These are phyloP conservation scores for Microcebus tavaratra DNA, from an alignment of 2,113 vertebrate genomes.

Conservation along the genomic window DNA sequence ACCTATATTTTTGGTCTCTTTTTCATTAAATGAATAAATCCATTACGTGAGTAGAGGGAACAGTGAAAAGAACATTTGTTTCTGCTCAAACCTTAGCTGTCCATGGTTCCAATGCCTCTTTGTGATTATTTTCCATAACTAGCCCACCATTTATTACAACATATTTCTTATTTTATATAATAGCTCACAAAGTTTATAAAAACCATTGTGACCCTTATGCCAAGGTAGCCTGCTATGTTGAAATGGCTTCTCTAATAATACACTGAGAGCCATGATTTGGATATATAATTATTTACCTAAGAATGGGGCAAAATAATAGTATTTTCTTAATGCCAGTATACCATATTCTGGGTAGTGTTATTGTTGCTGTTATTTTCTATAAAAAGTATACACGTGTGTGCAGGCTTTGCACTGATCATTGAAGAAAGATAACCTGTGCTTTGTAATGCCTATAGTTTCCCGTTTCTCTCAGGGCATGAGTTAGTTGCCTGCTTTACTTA, in stretches of 20 bases:
- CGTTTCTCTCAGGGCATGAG: constrained; percentile 33
- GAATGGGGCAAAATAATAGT: neutral
- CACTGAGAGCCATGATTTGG: neutral
- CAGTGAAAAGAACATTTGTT: neutral
- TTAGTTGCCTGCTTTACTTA: constrained; percentile 25
- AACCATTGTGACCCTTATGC: neutral
- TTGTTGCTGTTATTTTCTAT: neutral
- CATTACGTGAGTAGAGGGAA: neutral
- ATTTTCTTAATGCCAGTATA: neutral
- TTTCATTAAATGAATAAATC: neutral
- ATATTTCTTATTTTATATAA: neutral
- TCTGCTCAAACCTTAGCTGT: neutral
- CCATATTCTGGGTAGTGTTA: neutral
- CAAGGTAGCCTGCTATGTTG: neutral
- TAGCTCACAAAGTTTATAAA: neutral
- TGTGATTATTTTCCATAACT: neutral
- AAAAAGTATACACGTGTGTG: neutral
- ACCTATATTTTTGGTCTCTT: neutral
- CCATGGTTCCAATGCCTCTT: neutral
- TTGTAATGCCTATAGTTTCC: constrained; percentile 10
- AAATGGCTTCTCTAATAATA: neutral
- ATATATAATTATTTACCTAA: neutral
- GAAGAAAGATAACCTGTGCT: constrained; percentile 8
- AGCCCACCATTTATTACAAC: neutral
- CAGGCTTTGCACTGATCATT: neutral